Conservation (phyloP, 2,797 vertebrate genomes). For the Molossus molossus region DNA sequence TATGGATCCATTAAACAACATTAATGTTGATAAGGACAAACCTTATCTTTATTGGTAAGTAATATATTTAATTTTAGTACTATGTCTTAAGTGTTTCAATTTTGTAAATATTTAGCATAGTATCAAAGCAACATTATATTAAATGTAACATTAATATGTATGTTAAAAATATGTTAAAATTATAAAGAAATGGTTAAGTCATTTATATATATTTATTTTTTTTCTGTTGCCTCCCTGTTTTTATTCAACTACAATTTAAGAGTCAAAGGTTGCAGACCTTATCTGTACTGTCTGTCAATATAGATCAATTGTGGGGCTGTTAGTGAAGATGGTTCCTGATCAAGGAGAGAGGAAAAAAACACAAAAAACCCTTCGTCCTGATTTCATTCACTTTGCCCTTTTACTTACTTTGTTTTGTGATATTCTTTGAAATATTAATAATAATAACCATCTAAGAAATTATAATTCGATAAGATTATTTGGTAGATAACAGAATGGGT, state of each 20-base stretch:
- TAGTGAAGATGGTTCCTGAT: neutral
- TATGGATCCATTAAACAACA: conserved; percentile 99
- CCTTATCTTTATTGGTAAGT: conserved; percentile 99
- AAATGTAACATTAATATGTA: neutral
- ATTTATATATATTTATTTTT: neutral
- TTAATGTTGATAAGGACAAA: conserved; percentile 99
- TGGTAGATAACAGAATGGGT: neutral
- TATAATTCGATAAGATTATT: neutral
- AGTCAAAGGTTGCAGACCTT: neutral
- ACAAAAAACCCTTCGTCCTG: neutral
- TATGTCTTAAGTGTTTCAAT: conserved; percentile 24
- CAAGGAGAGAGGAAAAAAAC: neutral
- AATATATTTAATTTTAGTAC: conserved; percentile 53
- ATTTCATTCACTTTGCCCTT: conserved; percentile 36
- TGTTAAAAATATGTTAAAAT: neutral
- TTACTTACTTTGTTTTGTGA: neutral
- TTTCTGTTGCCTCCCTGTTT: neutral
- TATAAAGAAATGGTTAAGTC: neutral
- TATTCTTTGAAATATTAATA: neutral
- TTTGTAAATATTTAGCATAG: neutral
- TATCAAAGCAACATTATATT: neutral
- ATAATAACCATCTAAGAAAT: neutral
- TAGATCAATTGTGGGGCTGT: neutral
- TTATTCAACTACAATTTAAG: neutral
- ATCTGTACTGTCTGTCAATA: neutral